Conservation (phyloP, 2,113 vertebrate species). For the Pogona vitticeps region DNA sequence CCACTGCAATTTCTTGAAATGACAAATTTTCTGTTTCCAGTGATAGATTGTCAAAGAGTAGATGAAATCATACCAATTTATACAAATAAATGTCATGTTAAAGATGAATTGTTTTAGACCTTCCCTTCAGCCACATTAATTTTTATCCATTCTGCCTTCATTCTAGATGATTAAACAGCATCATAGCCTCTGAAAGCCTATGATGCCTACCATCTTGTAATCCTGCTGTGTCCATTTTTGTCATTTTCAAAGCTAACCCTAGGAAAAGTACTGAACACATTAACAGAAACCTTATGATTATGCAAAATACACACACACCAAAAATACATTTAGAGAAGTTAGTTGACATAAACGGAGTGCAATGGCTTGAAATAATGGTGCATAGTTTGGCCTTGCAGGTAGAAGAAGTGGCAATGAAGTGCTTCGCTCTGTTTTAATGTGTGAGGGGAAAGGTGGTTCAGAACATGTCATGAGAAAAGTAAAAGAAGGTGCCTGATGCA, state of each 20-base stretch:
- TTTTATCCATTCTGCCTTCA: not conserved
- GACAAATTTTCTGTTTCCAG: not conserved
- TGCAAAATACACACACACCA: no score
- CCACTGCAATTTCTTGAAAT: not conserved
- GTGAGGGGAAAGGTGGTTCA: not conserved
- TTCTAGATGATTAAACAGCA: not conserved
- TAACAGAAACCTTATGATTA: not conserved
- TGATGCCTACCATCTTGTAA: not conserved
- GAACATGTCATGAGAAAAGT: not conserved
- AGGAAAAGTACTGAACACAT: accelerated
- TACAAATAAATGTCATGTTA: not conserved
- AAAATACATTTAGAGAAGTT: not conserved
- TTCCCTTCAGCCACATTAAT: not conserved
- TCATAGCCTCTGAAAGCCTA: not conserved
- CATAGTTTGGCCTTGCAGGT: not conserved
- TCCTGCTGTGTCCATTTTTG: accelerated
- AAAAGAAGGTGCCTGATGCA: not conserved
- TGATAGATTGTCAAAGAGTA: accelerated
- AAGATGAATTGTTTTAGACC: accelerated
- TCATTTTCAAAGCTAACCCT: accelerated
- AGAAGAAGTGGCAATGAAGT: not conserved
- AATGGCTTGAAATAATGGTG: not conserved
- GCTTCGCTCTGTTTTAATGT: not conserved
- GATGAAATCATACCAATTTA: not conserved
- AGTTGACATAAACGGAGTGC: not conserved